These are phyloP conservation scores for Pachyuromys duprasi DNA, from an alignment of 2,797 vertebrate genomes.

Conservation along the genomic window DNA sequence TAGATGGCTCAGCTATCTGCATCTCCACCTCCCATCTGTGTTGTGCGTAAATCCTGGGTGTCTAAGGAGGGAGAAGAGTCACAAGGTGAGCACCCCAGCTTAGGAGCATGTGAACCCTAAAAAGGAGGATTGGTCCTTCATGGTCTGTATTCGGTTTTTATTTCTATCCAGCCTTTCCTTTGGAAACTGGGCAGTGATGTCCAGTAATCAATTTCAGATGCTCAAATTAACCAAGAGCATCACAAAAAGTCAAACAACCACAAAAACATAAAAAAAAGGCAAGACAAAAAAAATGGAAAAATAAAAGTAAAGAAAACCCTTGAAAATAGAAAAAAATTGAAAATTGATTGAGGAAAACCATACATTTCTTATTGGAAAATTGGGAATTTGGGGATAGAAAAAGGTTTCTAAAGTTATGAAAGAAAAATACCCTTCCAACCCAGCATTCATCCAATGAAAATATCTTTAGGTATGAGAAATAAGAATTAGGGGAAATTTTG, in stretches of 20 bases:
- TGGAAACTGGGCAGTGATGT: conserved; percentile 58
- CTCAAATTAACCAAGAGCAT: neutral
- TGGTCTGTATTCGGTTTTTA: conserved; percentile 58
- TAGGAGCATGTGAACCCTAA: neutral
- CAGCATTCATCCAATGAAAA: conserved; percentile 9
- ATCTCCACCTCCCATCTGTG: conserved; percentile 17
- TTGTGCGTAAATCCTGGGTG: conserved; percentile 71
- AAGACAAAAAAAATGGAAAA: neutral
- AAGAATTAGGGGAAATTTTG: neutral
- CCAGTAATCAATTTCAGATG: neutral
- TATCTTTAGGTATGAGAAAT: neutral
- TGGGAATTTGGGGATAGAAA: neutral
- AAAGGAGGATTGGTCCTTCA: neutral
- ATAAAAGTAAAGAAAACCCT: neutral
- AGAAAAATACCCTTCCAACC: neutral
- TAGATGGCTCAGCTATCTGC: conserved; percentile 63
- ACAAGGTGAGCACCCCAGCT: neutral
- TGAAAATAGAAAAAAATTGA: neutral
- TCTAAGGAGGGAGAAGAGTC: neutral
- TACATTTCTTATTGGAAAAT: neutral
- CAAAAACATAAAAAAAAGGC: neutral
- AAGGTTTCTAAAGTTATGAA: neutral
- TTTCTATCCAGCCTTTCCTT: conserved; percentile 65
- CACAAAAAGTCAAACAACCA: neutral
- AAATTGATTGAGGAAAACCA: neutral